Evolutionary conservation across 2,888 invertebrate genomes (phyloP).

Genomic region (Eupithecia insigniata): DNA sequence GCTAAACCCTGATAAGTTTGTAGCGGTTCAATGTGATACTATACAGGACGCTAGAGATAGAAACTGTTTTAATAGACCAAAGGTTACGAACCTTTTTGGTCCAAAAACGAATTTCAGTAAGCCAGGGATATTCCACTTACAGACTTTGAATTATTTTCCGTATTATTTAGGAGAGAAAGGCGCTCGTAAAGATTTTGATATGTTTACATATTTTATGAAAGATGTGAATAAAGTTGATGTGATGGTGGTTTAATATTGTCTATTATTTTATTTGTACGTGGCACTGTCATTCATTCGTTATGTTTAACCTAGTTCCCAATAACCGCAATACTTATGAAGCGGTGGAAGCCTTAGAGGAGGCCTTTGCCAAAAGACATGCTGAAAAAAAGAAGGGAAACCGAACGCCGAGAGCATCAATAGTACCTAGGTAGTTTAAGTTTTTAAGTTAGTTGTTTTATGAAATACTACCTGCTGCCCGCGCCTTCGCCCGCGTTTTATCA

Average conservation of each 20-base stretch:
- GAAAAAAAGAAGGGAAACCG: background rate
- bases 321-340: background rate
- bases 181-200: constrained; percentile 49
- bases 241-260: constrained; percentile 22
- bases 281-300: background rate
- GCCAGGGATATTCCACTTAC: constrained; percentile 55
- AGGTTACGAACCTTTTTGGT: constrained; percentile 42
- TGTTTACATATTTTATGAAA: constrained; percentile 10
- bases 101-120: constrained; percentile 47
- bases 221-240: constrained; percentile 29
- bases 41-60: constrained; percentile 48
- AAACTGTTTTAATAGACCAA: constrained; percentile 48
- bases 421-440: too few species aligned
- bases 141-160: constrained; percentile 49
- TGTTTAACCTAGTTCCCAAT: background rate
- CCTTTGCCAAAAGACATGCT: too few species aligned
- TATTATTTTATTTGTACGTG: background rate
- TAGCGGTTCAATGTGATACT: constrained; percentile 50
- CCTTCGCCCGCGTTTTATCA: too few species aligned
- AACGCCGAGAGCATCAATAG: too few species aligned
- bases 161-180: constrained; percentile 56
- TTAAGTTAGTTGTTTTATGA: too few species aligned
- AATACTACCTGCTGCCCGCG: too few species aligned
- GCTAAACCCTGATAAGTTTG: constrained; percentile 44
- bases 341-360: too few species aligned